phyloP scores from a whole-genome alignment of 2,113 vertebrate genomes.

The Amazona vittata region DNA sequence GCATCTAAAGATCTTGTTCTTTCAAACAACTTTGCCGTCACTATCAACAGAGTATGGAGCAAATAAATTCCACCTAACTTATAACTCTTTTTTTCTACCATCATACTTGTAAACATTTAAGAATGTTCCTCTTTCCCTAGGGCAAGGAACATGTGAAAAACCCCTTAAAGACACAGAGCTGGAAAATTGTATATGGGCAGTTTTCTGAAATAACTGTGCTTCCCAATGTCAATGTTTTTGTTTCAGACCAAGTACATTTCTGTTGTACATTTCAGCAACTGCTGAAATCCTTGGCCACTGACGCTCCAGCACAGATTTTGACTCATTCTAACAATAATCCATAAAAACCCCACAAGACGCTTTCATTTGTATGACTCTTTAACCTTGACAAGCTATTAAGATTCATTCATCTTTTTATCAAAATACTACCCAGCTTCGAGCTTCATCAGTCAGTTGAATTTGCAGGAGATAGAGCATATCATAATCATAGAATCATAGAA shows the following conservation, averaged over 20 bases:
- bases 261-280: not conserved
- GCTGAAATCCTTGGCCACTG: not conserved
- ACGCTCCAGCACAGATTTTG: not conserved
- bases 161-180: not conserved
- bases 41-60: not conserved
- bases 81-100: not conserved
- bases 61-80: not conserved
- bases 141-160: not conserved
- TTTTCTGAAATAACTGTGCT: not conserved
- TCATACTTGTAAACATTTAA: not conserved
- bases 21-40: not conserved
- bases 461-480: not conserved
- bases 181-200: not conserved
- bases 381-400: not conserved
- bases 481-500: too few relatives aligned
- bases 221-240: not conserved
- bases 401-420: not conserved
- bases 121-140: not conserved
- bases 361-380: not conserved
- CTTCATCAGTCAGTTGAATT: not conserved
- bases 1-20: not conserved
- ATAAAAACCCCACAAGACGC: not conserved
- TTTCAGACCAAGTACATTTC: not conserved
- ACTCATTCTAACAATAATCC: not conserved
- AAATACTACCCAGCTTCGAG: not conserved